Evolutionary conservation across 2,113 vertebrate genomes (phyloP).

Genomic region (Apistogramma diplotaenia): DNA sequence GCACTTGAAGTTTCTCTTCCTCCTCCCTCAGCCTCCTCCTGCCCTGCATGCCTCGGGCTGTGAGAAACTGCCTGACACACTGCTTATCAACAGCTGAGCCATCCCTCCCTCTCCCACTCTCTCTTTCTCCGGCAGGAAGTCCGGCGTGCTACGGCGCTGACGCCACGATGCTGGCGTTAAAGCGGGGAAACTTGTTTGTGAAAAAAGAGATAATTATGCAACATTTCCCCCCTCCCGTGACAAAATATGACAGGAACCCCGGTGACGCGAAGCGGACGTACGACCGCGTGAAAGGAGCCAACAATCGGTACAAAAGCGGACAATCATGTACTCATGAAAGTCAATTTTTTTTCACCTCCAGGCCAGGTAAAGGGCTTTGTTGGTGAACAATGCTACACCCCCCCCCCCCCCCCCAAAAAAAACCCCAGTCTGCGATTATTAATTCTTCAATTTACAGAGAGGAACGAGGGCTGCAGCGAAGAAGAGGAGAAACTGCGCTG

Average conservation of each 20-base stretch:
- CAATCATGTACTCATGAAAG: conserved; percentile 29
- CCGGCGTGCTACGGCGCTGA: not conserved
- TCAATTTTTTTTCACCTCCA: not conserved
- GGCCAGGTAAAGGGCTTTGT: conserved; percentile 29
- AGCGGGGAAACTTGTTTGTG: not conserved
- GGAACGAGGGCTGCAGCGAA: not conserved
- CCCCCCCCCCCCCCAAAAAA: no score
- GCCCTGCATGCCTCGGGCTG: conserved; percentile 48
- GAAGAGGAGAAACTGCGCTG: not conserved
- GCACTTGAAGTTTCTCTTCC: conserved; percentile 30
- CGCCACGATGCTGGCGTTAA: conserved; percentile 10
- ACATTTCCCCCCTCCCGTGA: not conserved
- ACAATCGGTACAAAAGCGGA: conserved; percentile 26
- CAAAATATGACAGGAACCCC: conserved; percentile 11
- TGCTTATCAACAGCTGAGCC: conserved; percentile 55
- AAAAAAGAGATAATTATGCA: conserved; percentile 43
- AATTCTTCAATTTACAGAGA: conserved; percentile 21
- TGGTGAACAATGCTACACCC: conserved; percentile 34
- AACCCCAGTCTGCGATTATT: conserved; percentile 23
- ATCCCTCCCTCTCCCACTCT: not conserved
- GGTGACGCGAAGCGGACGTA: conserved; percentile 12
- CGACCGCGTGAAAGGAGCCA: not conserved
- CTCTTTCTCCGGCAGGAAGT: conserved; percentile 5
- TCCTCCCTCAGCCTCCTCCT: conserved; percentile 23
- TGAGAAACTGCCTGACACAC: conserved; percentile 48